phyloP scores from a whole-genome alignment of 2,888 invertebrate genomes.

The Coremacera marginata region DNA sequence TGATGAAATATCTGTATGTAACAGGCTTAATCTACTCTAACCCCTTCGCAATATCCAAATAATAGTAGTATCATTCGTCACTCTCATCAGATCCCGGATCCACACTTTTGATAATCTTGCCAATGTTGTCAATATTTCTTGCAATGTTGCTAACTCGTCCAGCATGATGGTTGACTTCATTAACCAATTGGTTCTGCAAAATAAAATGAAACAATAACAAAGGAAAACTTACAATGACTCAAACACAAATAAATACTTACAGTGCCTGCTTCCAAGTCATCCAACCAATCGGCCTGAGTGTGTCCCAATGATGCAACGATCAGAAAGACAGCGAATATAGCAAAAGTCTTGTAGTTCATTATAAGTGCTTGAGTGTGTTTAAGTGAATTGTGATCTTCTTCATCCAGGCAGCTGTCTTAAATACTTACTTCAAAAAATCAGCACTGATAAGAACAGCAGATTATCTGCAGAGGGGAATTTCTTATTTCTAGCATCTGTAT shows the following conservation, averaged over 20 bases:
- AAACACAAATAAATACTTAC: slow-evolving; percentile 39
- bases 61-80: slow-evolving; percentile 28
- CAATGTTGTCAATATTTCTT: slow-evolving; percentile 45
- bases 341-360: slow-evolving; percentile 42
- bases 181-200: slow-evolving; percentile 44
- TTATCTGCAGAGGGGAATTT: not conserved
- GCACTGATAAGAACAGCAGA: not conserved
- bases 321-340: slow-evolving; percentile 43
- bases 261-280: slow-evolving; percentile 48
- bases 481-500: not conserved
- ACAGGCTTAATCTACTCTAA: too few relatives aligned
- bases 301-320: slow-evolving; percentile 45
- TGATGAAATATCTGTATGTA: too few relatives aligned
- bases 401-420: not conserved
- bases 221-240: not conserved
- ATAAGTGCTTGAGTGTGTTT: not conserved
- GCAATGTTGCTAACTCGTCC: slow-evolving; percentile 45
- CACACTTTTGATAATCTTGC: slow-evolving; percentile 36
- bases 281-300: slow-evolving; percentile 50
- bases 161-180: slow-evolving; percentile 47
- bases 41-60: too few relatives aligned
- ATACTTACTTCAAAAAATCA: not conserved
- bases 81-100: slow-evolving; percentile 41
- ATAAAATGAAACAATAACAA: not conserved
- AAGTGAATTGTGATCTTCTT: not conserved